Evolutionary conservation across 2,888 invertebrate genomes (phyloP).

Genomic region (Augochlorella aurata): DNA sequence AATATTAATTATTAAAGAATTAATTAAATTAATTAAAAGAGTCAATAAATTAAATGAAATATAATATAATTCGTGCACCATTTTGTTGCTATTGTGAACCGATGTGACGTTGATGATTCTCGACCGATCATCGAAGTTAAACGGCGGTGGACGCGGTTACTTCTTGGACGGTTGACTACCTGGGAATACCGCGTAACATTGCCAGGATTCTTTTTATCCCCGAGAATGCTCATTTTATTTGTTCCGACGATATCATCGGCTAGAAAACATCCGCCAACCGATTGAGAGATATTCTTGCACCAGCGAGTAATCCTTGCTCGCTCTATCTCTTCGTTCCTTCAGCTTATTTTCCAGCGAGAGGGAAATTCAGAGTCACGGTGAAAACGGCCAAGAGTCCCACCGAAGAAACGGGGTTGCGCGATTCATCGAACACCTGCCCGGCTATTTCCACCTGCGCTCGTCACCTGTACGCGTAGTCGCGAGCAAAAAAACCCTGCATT

Average conservation of each 20-base stretch:
- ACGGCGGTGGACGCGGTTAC: neutral
- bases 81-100: too few relatives aligned
- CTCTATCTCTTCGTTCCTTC: slow-evolving; percentile 58
- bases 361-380: slow-evolving; percentile 70
- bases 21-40: too few relatives aligned
- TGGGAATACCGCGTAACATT: neutral
- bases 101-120: too few relatives aligned
- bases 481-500: slow-evolving; percentile 2
- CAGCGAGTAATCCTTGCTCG: neutral
- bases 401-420: slow-evolving; percentile 45
- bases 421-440: slow-evolving; percentile 50
- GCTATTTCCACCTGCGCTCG: slow-evolving; percentile 45
- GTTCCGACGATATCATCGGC: neutral
- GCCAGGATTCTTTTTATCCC: neutral
- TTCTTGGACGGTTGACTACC: neutral
- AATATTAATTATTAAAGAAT: too few relatives aligned
- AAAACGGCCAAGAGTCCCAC: slow-evolving; percentile 47
- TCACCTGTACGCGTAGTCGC: slow-evolving; percentile 23
- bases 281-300: neutral
- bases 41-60: too few relatives aligned
- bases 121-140: too few relatives aligned
- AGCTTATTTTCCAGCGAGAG: slow-evolving; percentile 68
- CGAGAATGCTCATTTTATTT: neutral
- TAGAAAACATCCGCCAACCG: neutral
- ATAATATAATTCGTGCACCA: too few relatives aligned